Evolutionary conservation across 2,113 vertebrate genomes (phyloP), one percentile per base, ranked within the genome.

Genomic region (Psephotus haematonotus): DNA sequence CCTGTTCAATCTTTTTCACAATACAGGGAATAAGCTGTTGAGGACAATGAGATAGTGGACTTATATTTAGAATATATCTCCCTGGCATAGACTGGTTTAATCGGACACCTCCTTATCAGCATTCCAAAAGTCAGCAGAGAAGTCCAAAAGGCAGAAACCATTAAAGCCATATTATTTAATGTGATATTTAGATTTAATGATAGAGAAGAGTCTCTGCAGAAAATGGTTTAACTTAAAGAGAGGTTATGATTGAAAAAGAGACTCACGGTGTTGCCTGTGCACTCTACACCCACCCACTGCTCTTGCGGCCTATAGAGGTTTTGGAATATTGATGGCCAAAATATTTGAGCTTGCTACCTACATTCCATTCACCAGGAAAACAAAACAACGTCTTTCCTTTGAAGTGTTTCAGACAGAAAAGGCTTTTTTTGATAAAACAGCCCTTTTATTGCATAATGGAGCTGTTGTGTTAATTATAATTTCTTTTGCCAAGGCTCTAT

Each of bases 331-430:
- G 84, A 83, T 25, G 75, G 53, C 67, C 44, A 90, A 86, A 60
- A 77, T 24, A 82, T 52, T 94, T 35, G 52, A 62, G 91, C 4
- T 6, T 74, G 82, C 31, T 68, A 9, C 43, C 23, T 10, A 35
- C 82, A 57, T 29, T 64, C 55, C 81, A 37, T 35, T 29, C 70
- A 28, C 81, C n/a, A 41, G 8, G n/a, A 71, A 17, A 65, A 52
- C 23, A 81, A 90, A 92, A n/a, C n/a, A 49, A 17, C 18, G n/a
- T 7, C 62, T n/a, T 80, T 64, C 55, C 60, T 97, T 95, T 86
- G 95, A 94, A 93, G 41, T 63, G 74, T 95, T 97, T 96, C 37
- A 72, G 76, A 57, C 39, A 85, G 63, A 74, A 33, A 31, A 62
- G 15, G 25, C 14, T 53, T 93, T 65, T 75, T 10, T 91, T 64